Base-by-base conservation (phyloP, 23 tunicate species). In the Halocynthia roretzi region DNA sequence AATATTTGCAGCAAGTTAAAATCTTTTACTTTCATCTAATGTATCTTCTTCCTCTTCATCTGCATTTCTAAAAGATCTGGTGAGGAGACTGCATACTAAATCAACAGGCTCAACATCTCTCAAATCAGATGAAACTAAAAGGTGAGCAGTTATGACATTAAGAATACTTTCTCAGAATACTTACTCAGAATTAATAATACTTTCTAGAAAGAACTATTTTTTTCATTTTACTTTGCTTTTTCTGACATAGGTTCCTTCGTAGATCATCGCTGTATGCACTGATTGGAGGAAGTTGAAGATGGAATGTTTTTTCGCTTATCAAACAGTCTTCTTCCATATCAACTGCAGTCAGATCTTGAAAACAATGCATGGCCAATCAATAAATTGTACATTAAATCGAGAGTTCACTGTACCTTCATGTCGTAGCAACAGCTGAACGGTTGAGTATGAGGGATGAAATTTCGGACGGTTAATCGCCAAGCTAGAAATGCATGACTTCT, bases 381-480 rank as follows among this genome's bases (percentile, higher is more conserved):
- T n/a, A 60, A 60, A 15, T 15, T 1, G 64, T 60, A 60, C 64
- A 60, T 1, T 60, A 15, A 60, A 15, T 60, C n/a, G 64, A 15
- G 17, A 15, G n/a, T 60, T 4, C 4, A 60, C 64, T 60, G 64
- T n/a, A 60, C 64, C 72, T 15, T 61, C 72, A 44, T 61, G 61
- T 67, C 68, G 77, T 77, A 83, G 68, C 7, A 76, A 48, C 19
- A 50, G 6, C 62, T 76, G 82, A 17, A 83, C 52, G 67, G 87
- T 67, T 31, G 87, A 83, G 14, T 75, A 80, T 5, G 81, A 74
- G 10, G 80, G 82, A 58, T 83, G 82, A 7, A 56, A 48, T 7
- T 50, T 74, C 10, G 64, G 44, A 31, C 44, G 44, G 44, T 31
- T 31, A 4, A 31, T 31, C 44, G 44, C 44, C 44, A 31, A 31